Base-by-base conservation (phyloP, 2,797 vertebrate species). In the Sebastes miniatus region DNA sequence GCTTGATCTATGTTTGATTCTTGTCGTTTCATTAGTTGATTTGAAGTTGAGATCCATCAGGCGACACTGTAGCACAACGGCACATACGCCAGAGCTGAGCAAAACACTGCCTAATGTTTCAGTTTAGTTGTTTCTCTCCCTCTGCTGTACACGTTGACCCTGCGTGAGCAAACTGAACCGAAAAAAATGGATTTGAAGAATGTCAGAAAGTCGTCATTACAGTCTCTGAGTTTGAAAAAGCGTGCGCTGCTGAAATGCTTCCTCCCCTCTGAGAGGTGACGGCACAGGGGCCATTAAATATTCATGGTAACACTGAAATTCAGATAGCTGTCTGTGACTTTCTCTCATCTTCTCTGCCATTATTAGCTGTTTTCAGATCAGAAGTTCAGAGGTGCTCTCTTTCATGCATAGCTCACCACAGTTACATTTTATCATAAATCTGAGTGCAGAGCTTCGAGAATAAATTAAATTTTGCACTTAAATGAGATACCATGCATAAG, bases 261-360 rank as follows among this genome's bases (percentile, higher is more conserved):
- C 61, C 62, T 77, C 65, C 61, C 56, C 72, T 79, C 78, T 43
- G 72, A 74, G 80, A 90, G 83, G 84, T 83, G 83, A 86, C 82
- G 57, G 81, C 80, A 43, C 62, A 43, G 58, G 47, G 34, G 52
- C 29, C 83, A 85, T 93, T 85, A 93, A 93, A 91, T 90, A 93
- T 94, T 89, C 72, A 94, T 91, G 52, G 62, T 32, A 63, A 85
- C 81, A 69, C 84, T 79, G 84, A 88, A 83, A 87, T 78, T 75
- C 88, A 84, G 77, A 86, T 77, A 6, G 65, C 84, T 84, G 72
- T 77, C 81, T 88, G 72, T 73, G 77, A 81, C 81, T 87, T 87
- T 84, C 82, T 81, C 73, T 84, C 75, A 77, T 82, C 64, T 73
- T 75, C 69, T 66, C 9, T 1, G 58, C 59, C 81, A 63, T 87